phyloP scores from a whole-genome alignment of 2,113 vertebrate species.

The Ictalurus furcatus region DNA sequence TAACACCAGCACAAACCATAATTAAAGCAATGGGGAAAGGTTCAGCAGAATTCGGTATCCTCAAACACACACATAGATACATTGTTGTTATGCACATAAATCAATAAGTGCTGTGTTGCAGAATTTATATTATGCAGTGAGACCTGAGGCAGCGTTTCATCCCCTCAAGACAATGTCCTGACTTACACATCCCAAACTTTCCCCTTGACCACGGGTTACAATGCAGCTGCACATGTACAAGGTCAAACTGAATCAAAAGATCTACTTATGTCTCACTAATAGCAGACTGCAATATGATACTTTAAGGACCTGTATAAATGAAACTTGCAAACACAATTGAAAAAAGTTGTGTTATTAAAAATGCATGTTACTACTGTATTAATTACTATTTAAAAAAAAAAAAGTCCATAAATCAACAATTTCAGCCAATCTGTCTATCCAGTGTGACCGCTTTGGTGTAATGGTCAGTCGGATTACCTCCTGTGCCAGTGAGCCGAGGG shows the following conservation, averaged over 20 bases:
- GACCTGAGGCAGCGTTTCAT: not conserved
- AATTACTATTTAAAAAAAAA: not conserved
- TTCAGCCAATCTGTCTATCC: not conserved
- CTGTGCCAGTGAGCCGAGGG: conserved; percentile 82
- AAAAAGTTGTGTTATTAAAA: not conserved
- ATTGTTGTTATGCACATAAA: not conserved
- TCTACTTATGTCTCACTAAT: not conserved
- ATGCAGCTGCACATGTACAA: not conserved
- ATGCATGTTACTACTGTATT: not conserved
- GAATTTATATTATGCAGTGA: not conserved
- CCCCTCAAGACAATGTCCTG: not conserved
- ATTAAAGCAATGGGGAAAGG: conserved; percentile 33
- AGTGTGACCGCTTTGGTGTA: conserved; percentile 8
- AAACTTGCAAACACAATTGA: not conserved
- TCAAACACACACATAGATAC: not conserved
- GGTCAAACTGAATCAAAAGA: not conserved
- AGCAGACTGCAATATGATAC: not conserved
- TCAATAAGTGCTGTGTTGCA: not conserved
- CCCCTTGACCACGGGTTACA: not conserved
- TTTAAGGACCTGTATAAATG: not conserved
- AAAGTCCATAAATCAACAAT: not conserved
- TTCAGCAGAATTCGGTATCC: not conserved
- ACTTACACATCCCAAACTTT: not conserved
- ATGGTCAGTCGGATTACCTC: conserved; percentile 76
- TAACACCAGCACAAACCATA: conserved; percentile 10